Evolutionary conservation across 2,888 invertebrate species (phyloP).

Genomic region (Rosalia funebris): DNA sequence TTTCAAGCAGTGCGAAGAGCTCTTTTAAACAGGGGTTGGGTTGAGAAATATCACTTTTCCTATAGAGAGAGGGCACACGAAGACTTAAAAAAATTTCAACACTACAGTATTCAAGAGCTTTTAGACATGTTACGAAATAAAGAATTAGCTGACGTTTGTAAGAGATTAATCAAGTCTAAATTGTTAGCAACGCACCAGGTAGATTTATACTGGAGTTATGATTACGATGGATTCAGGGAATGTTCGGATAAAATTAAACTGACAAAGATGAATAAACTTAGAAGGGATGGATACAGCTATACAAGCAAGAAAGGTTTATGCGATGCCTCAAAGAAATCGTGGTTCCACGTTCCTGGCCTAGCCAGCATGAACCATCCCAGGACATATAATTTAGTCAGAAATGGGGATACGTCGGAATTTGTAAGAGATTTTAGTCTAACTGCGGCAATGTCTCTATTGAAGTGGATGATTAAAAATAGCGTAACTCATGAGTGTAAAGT

Average conservation of each 20-base stretch:
- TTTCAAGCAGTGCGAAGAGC: conserved; percentile 69
- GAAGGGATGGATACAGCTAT: conserved; percentile 61
- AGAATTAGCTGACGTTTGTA: conserved; percentile 51
- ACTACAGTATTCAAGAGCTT: conserved; percentile 52
- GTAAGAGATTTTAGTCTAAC: conserved; percentile 80
- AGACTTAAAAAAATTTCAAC: conserved; percentile 46
- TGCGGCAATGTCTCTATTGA: conserved; percentile 80
- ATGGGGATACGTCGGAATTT: conserved; percentile 70
- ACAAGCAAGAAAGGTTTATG: conserved; percentile 66
- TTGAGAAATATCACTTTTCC: conserved; percentile 72
- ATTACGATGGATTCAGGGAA: conserved; percentile 56
- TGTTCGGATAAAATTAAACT: conserved; percentile 56
- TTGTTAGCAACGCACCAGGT: conserved; percentile 72
- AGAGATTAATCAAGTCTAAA: conserved; percentile 67
- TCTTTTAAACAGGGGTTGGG: conserved; percentile 75
- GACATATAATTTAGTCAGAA: conserved; percentile 72
- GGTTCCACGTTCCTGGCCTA: conserved; percentile 71
- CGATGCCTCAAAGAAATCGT: conserved; percentile 69
- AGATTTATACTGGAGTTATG: conserved; percentile 77
- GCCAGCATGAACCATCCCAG: conserved; percentile 78
- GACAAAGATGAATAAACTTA: conserved; percentile 59
- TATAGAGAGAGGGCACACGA: conserved; percentile 55
- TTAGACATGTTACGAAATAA: conserved; percentile 53
- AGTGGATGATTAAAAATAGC: conserved; percentile 66
- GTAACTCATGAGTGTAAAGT: conserved; percentile 57